These are phyloP conservation scores for Drosophila azteca DNA, from an alignment of 1,140 invertebrate species.

Conservation along the genomic window DNA sequence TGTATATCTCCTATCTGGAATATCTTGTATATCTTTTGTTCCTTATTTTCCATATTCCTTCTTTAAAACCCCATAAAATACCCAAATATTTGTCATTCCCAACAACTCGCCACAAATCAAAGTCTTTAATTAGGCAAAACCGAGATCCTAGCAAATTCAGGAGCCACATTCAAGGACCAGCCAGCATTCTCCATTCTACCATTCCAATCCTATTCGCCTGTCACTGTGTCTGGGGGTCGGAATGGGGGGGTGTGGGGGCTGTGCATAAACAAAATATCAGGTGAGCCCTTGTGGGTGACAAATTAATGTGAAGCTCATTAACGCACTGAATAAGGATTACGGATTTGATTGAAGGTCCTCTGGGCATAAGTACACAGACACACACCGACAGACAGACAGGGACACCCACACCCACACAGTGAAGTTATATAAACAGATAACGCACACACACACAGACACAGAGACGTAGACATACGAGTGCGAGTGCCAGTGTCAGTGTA, in stretches of 20 bases:
- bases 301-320: constrained; percentile 81
- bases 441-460: constrained; percentile 24
- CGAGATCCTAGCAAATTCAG: not conserved
- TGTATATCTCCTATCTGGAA: no score
- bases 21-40: no score
- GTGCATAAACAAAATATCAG: constrained; percentile 56
- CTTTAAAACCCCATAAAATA: no score
- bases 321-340: constrained; percentile 80
- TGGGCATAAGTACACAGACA: constrained; percentile 60
- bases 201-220: constrained; percentile 26
- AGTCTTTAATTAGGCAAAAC: constrained; percentile 16
- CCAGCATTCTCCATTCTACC: no score
- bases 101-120: not conserved
- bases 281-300: constrained; percentile 71
- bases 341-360: constrained; percentile 78
- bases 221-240: constrained; percentile 1
- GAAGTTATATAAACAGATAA: constrained; percentile 47
- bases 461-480: constrained; percentile 8
- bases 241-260: no score
- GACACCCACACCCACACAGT: no score
- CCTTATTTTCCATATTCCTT: no score
- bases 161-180: constrained; percentile 40
- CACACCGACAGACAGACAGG: not conserved
- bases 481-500: constrained; percentile 27
- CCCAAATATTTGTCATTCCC: no score